These are phyloP conservation scores for Porites lobata DNA, from an alignment of 92 coral and sea anemone genomes.

Conservation along the genomic window DNA sequence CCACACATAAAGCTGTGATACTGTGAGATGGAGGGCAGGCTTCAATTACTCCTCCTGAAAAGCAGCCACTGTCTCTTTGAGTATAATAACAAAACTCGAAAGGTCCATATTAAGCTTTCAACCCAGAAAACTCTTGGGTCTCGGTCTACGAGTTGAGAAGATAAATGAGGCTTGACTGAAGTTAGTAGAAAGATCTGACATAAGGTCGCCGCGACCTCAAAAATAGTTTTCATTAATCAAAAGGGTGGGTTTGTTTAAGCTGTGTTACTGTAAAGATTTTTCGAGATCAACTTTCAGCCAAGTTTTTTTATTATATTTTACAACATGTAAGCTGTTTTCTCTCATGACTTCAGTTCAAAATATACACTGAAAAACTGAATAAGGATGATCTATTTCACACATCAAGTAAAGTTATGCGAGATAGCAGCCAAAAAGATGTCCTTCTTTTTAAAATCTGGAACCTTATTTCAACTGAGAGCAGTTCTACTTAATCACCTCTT, in stretches of 20 bases:
- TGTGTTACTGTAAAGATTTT: no score
- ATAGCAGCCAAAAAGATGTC: not conserved
- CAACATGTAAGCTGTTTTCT: no score
- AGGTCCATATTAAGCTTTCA: not conserved
- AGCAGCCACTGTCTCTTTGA: not conserved
- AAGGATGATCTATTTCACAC: no score
- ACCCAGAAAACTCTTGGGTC: not conserved
- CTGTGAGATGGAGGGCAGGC: slow-evolving; percentile 99
- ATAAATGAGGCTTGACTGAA: no score
- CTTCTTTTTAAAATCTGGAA: not conserved
- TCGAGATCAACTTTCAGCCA: not conserved
- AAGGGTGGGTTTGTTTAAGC: no score
- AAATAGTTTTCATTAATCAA: not conserved
- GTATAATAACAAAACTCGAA: not conserved
- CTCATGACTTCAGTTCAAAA: not conserved
- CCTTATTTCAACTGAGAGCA: not conserved
- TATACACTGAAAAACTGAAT: no score
- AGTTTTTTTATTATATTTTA: no score
- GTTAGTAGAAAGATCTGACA: no score
- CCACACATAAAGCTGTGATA: slow-evolving; percentile 90
- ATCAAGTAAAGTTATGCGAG: not conserved
- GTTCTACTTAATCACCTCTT: slow-evolving; percentile 68
- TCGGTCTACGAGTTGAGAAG: no score
- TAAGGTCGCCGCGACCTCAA: no score
- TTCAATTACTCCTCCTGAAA: slow-evolving; percentile 93